A percentile compares a stretch with the other conserved stretches of the same genome.
Conservation (phyloP, 2,888 invertebrate genomes). For the Hydraecia micacea region DNA sequence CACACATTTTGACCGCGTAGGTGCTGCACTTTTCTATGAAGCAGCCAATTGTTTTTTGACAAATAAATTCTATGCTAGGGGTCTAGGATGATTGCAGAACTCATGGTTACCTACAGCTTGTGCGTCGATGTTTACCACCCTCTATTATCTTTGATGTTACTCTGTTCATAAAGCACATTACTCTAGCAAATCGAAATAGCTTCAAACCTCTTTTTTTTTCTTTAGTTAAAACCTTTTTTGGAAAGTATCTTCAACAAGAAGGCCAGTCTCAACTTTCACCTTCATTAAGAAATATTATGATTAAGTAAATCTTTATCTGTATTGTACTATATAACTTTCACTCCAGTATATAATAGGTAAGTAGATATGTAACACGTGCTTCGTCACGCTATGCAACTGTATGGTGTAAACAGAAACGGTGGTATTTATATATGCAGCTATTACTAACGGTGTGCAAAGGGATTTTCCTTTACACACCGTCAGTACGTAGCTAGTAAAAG, state of each 20-base stretch:
- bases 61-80: no score
- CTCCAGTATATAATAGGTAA: conserved; percentile 29
- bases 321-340: conserved; percentile 51
- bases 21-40: no score
- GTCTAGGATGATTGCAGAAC: no score
- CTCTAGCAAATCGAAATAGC: not conserved
- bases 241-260: conserved; percentile 10
- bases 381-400: conserved; percentile 49
- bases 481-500: no score
- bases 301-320: conserved; percentile 48
- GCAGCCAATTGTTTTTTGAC: no score
- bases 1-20: no score
- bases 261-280: conserved; percentile 40
- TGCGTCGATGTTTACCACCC: no score
- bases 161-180: not conserved
- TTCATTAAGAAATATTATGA: conserved; percentile 43
- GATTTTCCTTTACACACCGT: no score
- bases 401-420: conserved; percentile 40
- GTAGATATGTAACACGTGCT: conserved; percentile 31
- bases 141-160: no score
- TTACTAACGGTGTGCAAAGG: not conserved
- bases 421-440: not conserved
- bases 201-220: not conserved
- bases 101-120: no score
- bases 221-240: conserved; percentile 1